A percentile compares a stretch with the other conserved stretches of the same genome.
Conservation (phyloP, 2,797 vertebrate genomes). For the Hapalemur alaotrensis region DNA sequence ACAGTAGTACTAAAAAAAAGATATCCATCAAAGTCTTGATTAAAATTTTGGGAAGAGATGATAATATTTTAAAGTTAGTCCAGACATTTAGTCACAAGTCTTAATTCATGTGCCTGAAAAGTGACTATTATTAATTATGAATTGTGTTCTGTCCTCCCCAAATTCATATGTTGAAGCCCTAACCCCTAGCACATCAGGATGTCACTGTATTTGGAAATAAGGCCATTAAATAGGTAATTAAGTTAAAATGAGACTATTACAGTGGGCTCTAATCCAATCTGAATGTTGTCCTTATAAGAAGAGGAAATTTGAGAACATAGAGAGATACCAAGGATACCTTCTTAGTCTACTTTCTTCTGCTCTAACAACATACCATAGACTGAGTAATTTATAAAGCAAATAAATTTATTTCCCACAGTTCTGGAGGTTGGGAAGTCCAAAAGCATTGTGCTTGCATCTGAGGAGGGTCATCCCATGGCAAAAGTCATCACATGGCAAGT, state of each 20-base stretch:
- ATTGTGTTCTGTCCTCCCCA: not conserved
- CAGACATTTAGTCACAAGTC: not conserved
- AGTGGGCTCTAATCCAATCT: not conserved
- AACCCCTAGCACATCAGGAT: not conserved
- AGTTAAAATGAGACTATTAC: not conserved
- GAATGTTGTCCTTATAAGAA: not conserved
- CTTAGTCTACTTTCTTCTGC: not conserved
- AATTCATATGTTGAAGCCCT: not conserved
- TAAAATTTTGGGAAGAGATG: not conserved
- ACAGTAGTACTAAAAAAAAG: not conserved
- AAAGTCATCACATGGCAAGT: not conserved
- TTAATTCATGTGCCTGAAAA: not conserved
- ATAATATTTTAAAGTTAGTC: not conserved
- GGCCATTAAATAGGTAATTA: not conserved
- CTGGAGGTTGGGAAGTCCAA: not conserved
- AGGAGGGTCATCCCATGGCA: not conserved
- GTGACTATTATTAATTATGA: not conserved
- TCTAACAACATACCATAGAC: not conserved
- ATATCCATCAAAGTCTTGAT: not conserved
- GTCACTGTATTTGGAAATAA: not conserved
- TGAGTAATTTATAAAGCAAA: not conserved
- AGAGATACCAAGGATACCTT: not conserved
- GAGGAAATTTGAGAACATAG: not conserved
- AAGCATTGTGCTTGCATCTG: not conserved
- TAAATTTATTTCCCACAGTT: not conserved